Conservation (phyloP, 2,888 invertebrate species). For the Sabatieria punctata region DNA sequence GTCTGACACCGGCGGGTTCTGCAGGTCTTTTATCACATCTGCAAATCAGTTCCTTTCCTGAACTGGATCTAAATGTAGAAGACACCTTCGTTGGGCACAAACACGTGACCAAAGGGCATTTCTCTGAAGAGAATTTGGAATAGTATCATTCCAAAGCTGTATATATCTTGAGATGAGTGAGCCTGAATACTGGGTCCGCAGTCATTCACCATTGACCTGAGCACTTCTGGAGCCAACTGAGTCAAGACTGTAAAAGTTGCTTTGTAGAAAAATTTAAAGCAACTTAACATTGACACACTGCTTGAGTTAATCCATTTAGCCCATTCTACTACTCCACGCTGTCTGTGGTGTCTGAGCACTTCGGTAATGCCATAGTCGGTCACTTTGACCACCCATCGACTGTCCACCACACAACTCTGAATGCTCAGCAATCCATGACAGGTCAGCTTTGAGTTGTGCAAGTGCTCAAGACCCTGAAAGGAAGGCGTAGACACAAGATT, state of each 20-base stretch:
- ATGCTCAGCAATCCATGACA: background rate
- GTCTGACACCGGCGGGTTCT: too few relatives aligned
- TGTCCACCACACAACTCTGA: conserved; percentile 3
- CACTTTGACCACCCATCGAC: conserved; percentile 4
- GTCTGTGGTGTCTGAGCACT: background rate
- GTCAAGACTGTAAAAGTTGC: too few relatives aligned
- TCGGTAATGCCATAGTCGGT: background rate
- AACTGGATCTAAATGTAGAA: too few relatives aligned
- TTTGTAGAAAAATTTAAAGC: too few relatives aligned
- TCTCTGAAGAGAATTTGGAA: background rate
- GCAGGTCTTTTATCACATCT: too few relatives aligned
- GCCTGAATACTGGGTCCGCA: background rate
- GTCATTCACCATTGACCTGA: background rate
- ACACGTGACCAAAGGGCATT: too few relatives aligned
- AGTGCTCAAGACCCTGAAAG: conserved; percentile 2
- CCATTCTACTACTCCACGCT: background rate
- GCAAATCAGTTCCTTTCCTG: too few relatives aligned
- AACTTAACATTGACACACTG: too few relatives aligned
- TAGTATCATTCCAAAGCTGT: conserved; percentile 1
- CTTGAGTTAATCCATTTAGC: too few relatives aligned
- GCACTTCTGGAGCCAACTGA: conserved; percentile 1
- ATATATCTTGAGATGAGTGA: background rate
- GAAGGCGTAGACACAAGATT: background rate
- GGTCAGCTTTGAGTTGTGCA: conserved; percentile 1
- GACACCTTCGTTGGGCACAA: too few relatives aligned